These are phyloP conservation scores for Eupsilia transversa DNA, from an alignment of 2,888 invertebrate species.

Conservation along the genomic window DNA sequence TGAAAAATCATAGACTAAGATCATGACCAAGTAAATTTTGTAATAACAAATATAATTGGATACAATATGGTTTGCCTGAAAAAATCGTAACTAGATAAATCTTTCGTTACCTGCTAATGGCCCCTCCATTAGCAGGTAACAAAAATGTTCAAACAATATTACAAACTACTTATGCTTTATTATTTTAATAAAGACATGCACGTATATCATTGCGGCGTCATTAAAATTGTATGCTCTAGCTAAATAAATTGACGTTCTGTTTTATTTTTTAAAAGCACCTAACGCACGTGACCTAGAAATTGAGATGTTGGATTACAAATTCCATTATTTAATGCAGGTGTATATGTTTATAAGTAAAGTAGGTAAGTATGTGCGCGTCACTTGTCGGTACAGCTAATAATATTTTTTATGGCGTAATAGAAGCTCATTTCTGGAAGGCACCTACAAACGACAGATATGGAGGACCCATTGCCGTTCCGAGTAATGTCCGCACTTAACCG, in stretches of 20 bases:
- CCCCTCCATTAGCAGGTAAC: too few relatives aligned
- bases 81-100: background rate
- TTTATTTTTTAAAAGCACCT: conserved; percentile 6
- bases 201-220: conserved; percentile 9
- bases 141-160: background rate
- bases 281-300: background rate
- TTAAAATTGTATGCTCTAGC: conserved; percentile 27
- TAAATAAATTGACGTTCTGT: conserved; percentile 14
- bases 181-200: background rate
- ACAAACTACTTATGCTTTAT: background rate
- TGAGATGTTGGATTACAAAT: background rate
- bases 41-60: background rate
- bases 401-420: conserved; percentile 62
- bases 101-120: too few relatives aligned
- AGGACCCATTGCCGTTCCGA: conserved; percentile 52
- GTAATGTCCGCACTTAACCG: conserved; percentile 58
- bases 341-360: conserved; percentile 13
- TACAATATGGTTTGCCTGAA: background rate
- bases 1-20: too few relatives aligned
- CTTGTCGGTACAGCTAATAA: conserved; percentile 59
- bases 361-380: conserved; percentile 12
- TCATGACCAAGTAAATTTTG: too few relatives aligned
- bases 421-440: conserved; percentile 43
- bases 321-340: conserved; percentile 2
- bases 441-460: conserved; percentile 54